Conservation (phyloP, 2,797 vertebrate species). For the Molossus molossus region DNA sequence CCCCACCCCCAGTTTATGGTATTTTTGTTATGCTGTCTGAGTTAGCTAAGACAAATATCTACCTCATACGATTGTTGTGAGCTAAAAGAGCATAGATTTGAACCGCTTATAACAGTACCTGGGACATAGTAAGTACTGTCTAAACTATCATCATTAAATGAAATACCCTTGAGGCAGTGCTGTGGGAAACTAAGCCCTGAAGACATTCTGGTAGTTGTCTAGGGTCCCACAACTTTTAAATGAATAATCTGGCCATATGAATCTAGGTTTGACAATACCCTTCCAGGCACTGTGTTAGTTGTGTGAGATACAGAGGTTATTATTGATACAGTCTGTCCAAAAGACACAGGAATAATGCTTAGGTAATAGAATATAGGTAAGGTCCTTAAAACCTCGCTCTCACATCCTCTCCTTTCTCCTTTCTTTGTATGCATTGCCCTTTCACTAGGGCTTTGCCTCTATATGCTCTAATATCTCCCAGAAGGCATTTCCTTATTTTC, state of each 20-base stretch:
- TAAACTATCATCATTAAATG: neutral
- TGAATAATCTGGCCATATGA: neutral
- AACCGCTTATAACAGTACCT: neutral
- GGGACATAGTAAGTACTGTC: neutral
- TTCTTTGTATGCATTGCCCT: neutral
- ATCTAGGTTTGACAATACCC: neutral
- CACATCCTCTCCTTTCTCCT: neutral
- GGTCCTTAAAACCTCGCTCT: neutral
- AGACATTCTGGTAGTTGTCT: neutral
- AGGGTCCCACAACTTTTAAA: neutral
- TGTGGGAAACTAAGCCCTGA: neutral
- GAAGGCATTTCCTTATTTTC: slow-evolving; percentile 34
- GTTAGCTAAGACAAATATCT: neutral
- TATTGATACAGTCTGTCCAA: neutral
- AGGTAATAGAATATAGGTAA: neutral
- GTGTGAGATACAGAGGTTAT: neutral
- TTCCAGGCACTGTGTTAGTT: neutral
- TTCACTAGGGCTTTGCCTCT: neutral
- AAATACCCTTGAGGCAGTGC: neutral
- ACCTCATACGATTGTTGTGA: neutral
- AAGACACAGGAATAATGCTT: neutral
- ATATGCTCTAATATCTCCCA: neutral
- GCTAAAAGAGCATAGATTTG: neutral
- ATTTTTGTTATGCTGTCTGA: neutral
- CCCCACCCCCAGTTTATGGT: neutral